Base-by-base conservation (phyloP, 2,888 invertebrate species). In the Linnaemya vulpina region DNA sequence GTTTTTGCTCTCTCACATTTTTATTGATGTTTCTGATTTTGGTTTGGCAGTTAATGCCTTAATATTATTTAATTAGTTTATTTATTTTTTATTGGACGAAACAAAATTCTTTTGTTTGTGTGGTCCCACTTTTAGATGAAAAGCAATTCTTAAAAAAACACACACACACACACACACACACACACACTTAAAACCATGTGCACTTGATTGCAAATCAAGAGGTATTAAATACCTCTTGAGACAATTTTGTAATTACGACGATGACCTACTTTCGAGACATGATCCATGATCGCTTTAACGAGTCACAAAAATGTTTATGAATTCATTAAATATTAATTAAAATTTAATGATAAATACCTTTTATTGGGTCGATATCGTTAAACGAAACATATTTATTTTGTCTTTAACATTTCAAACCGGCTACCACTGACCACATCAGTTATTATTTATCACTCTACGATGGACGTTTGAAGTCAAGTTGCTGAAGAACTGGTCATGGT, bases 261-360 rank as follows among this genome's bases (percentile, higher is more conserved):
- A 8, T 77, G 82, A 73, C 82, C 82, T 83, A 83, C 71, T 65
- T 83, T 58, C 38, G 0, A 53, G 75, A 68, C 76, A 73, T 77
- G 76, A 77, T 71, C 58, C 76, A 73, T 83, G 76, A 83, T 83
- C 76, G n/a, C 22, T 68, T 78, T 60, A 74, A 74, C 76, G 65
- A 73, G 40, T 35, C 49, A 71, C 49, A 76, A 70, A 58, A 67
- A 74, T 79, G 53, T 58, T 79, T 53, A 74, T 51, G 67, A 70
- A 81, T 70, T 63, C 75, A 82, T 82, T 71, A 76, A 76, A 58
- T 75, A 55, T 82, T 82, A 77, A 77, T 77, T 71, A 71, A 77
- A 83, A 73, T 67, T 81, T 65, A 71, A 77, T 65, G 71, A 71
- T 83, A 73, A 83, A 83, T 83, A 65, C 76, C 82, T 77, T 83